Base-by-base conservation (phyloP, 2,113 vertebrate species). In the Isichthys henryi region DNA sequence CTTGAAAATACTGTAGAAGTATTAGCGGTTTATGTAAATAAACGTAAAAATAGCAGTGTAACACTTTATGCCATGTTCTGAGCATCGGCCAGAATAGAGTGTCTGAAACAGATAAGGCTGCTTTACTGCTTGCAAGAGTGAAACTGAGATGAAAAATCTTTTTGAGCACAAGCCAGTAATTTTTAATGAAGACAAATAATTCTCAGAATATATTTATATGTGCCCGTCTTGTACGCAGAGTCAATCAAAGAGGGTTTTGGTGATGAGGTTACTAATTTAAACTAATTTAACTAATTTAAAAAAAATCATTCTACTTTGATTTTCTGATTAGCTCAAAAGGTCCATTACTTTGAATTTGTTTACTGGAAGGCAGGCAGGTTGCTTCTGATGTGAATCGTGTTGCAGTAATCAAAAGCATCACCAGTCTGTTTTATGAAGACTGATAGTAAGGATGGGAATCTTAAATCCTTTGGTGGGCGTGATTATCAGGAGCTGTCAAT, bases 1-100 rank as follows among this genome's bases (percentile, higher is more conserved):
- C 91, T 90, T 88, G 86, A 93, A 91, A 89, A 90, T 91, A 90
- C 82, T 89, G 91, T 92, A 90, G 89, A 90, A 92, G 53, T 82
- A 92, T 89, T 90, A 91, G 88, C 86, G 86, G 70, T 53, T 84
- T 88, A 89, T 82, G 21, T 90, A 80, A 88, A 90, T 43, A 77
- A 48, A 31, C 45, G 46, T 87, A 62, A 52, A 50, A 86, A 49
- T 13, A 90, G 49, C 31, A 87, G 6, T 77, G 56, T 84, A 58
- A 86, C 50, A 50, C 87, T 45, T n/a, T 66, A 31, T 35, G 50
- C 13, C 17, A 21, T 48, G 84, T 86, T 31, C 46, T 49, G 84
- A 35, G 84, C n/a, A 35, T 27, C 31, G 46, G 84, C 39, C 48
- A 31, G 23, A 49, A 17, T 4, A 17, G 27, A 23, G 39, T 35